These are phyloP conservation scores for Mesodorylaimus sp. DNA, from an alignment of 2,888 invertebrate species.

Conservation along the genomic window DNA sequence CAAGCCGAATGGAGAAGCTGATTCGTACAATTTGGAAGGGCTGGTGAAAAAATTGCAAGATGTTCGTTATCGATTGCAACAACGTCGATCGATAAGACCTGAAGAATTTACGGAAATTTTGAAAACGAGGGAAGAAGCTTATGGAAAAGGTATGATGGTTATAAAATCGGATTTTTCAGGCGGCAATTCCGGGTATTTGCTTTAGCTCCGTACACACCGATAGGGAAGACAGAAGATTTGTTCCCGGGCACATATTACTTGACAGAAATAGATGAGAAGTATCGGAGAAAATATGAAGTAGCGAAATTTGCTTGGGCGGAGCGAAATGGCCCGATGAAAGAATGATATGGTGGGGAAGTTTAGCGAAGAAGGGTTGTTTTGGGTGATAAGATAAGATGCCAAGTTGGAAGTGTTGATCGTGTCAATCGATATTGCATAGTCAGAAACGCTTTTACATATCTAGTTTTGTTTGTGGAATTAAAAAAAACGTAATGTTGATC, in stretches of 20 bases:
- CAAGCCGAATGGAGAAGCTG: not conserved
- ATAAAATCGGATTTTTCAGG: too few relatives aligned
- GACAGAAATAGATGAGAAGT: not conserved
- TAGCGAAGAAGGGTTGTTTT: too few relatives aligned
- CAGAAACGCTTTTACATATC: too few relatives aligned
- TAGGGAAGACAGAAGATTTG: not conserved
- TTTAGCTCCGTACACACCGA: not conserved
- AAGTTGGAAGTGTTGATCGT: too few relatives aligned
- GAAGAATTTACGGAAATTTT: not conserved
- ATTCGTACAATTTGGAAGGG: not conserved
- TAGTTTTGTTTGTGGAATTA: too few relatives aligned
- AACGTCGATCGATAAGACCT: not conserved
- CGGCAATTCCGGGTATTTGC: too few relatives aligned
- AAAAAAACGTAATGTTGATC: too few relatives aligned
- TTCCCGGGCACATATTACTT: not conserved
- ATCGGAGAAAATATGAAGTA: not conserved
- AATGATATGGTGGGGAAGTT: too few relatives aligned
- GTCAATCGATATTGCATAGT: too few relatives aligned
- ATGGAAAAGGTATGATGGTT: conserved; percentile 1
- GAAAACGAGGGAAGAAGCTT: not conserved
- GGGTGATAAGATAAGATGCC: too few relatives aligned
- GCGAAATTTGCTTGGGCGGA: not conserved
- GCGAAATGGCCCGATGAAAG: too few relatives aligned
- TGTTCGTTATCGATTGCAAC: not conserved
- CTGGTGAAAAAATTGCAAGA: not conserved